Evolutionary conservation across 1,140 invertebrate species (phyloP), one percentile per base, ranked within the genome.

Genomic region (Lepidotrigona ventralis): DNA sequence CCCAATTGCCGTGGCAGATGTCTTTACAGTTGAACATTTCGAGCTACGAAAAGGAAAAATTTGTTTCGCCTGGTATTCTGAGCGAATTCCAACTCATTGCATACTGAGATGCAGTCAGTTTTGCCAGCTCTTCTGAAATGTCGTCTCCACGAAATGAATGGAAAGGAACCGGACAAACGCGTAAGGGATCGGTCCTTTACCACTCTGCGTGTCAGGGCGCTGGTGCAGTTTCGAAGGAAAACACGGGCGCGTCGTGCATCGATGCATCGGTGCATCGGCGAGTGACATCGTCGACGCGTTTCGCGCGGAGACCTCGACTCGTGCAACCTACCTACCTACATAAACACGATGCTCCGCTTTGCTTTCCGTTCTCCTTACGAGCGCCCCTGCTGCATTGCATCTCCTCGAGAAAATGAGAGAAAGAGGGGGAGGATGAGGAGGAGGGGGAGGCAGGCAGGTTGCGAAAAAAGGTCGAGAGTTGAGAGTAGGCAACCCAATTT

Each of bases 261-360:
- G 73, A 53, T 66, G 68, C 23, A 73, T 73, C 72, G 39, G 46
- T n/a, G 64, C 17, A 64, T 23, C 33, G 60, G 54, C 69, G 46
- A 75, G 75, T 75, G 60, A 76, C 76, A 82, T 85, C 60, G 74
- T 73, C n/a, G 63, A 72, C 84, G 84, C 88, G 79, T 64, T 74
- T 64, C 74, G 79, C 80, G 53, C 80, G 56, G 70, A 86, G 85
- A 87, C 82, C 69, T 90, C 86, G 83, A 60, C 58, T 60, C 86
- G 83, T 80, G 83, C 88, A 90, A 90, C 89, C 88, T 91, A 91
- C 88, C 88, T 89, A 90, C 88, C 86, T 91, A 90, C 89, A 90
- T 90, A 90, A 90, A 89, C 82, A 86, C 89, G 88, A 86, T 89
- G 89, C 87, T 90, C 89, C 87, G 87, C 87, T 90, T 90, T 88